Conservation (phyloP, 2,113 vertebrate genomes). For the Phylloscopus trochiloides region DNA sequence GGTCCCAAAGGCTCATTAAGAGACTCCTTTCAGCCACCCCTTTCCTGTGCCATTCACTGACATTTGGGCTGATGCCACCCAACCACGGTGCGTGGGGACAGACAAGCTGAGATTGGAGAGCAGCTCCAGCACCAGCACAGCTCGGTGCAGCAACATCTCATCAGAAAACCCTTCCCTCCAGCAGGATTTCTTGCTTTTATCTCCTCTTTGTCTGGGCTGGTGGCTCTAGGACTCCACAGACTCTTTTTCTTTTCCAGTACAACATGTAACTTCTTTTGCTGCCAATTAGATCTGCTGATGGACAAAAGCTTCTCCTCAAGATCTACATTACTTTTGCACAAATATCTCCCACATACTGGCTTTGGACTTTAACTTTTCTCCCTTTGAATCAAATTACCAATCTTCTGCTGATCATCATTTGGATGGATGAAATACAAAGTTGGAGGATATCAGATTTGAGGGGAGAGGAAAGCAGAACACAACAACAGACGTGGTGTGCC, state of each 20-base stretch:
- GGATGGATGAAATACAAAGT: background rate
- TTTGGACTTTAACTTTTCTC: background rate
- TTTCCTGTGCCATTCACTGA: background rate
- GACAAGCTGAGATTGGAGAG: background rate
- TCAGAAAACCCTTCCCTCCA: background rate
- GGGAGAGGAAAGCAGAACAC: background rate
- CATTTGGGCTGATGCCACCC: background rate
- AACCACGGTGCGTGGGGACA: background rate
- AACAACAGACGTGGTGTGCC: accelerated
- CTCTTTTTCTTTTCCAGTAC: background rate
- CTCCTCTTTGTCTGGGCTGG: background rate
- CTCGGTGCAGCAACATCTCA: background rate
- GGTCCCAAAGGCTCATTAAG: background rate
- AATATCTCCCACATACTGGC: background rate
- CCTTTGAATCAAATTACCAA: background rate
- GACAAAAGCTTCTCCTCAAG: background rate
- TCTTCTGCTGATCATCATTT: background rate
- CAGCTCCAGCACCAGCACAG: background rate
- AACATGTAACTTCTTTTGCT: background rate
- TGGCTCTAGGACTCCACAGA: background rate
- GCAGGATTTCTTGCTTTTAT: background rate
- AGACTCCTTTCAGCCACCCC: background rate
- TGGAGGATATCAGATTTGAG: background rate
- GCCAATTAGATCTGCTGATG: background rate
- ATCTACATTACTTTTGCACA: background rate